phyloP scores from a whole-genome alignment of 2,797 vertebrate species.

The Heterohyrax brucei region DNA sequence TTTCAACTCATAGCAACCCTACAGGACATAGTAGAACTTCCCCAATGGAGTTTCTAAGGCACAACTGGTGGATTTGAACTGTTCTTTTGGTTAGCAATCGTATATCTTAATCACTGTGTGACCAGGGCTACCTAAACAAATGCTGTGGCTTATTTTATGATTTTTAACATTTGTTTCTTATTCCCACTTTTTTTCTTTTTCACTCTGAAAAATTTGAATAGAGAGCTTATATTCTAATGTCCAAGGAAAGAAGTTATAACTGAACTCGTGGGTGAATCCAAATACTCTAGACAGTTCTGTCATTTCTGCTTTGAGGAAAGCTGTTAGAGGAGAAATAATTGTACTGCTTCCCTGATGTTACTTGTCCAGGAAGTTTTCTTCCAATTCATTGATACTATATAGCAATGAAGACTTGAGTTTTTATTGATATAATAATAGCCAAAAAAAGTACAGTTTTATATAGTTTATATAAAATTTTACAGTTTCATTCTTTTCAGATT shows the following conservation, averaged over 20 bases:
- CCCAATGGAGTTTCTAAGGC: too few species aligned
- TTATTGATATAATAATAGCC: background rate
- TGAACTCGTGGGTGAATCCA: background rate
- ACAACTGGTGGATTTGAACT: too few species aligned
- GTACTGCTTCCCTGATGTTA: background rate
- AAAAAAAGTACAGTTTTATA: background rate
- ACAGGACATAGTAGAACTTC: too few species aligned
- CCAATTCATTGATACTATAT: background rate
- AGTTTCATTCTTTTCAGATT: background rate
- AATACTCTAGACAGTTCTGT: background rate
- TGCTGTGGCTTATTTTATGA: background rate
- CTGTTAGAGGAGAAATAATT: background rate
- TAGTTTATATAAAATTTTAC: background rate
- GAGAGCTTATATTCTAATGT: background rate
- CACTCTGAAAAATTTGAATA: background rate
- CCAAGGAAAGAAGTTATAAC: background rate
- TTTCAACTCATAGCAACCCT: too few species aligned
- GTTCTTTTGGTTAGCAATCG: too few species aligned
- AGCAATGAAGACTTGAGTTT: background rate
- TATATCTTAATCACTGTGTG: too few species aligned
- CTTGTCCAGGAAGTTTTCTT: slow-evolving; percentile 38
- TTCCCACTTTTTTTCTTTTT: background rate
- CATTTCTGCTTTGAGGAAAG: background rate
- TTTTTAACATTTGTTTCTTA: background rate
- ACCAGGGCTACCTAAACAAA: too few species aligned